Evolutionary conservation across 2,888 invertebrate species (phyloP).

Genomic region (Andrena minutula): DNA sequence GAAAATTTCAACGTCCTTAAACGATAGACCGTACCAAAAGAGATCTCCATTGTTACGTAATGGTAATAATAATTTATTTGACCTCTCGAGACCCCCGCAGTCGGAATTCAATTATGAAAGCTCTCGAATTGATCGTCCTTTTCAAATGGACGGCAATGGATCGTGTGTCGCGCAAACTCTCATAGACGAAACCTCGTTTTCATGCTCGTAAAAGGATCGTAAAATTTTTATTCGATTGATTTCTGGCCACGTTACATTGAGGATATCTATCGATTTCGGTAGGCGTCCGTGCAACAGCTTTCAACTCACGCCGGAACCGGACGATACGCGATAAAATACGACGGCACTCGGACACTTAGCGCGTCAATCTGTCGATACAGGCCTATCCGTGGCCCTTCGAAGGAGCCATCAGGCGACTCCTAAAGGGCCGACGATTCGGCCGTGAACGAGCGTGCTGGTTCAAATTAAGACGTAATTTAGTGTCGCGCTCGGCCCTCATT

Average conservation of each 20-base stretch:
- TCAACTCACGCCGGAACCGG: conserved; percentile 43
- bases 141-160: background rate
- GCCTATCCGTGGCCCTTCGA: conserved; percentile 25
- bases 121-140: conserved; percentile 5
- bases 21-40: no score
- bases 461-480: conserved; percentile 74
- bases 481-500: conserved; percentile 60
- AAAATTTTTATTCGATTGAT: background rate
- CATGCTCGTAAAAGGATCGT: no score
- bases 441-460: conserved; percentile 47
- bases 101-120: conserved; percentile 31
- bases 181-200: background rate
- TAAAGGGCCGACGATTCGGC: conserved; percentile 57
- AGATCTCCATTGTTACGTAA: background rate
- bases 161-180: background rate
- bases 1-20: background rate
- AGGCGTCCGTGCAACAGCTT: conserved; percentile 45
- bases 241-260: background rate
- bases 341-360: conserved; percentile 59
- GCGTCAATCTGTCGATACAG: conserved; percentile 64
- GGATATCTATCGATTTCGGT: conserved; percentile 19
- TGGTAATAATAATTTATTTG: conserved; percentile 17
- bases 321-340: conserved; percentile 63
- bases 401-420: conserved; percentile 39
- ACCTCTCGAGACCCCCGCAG: background rate